Base-by-base conservation (phyloP, 30 jellyfish, hydroid and myxozoan species). In the Rhopilema esculentum region DNA sequence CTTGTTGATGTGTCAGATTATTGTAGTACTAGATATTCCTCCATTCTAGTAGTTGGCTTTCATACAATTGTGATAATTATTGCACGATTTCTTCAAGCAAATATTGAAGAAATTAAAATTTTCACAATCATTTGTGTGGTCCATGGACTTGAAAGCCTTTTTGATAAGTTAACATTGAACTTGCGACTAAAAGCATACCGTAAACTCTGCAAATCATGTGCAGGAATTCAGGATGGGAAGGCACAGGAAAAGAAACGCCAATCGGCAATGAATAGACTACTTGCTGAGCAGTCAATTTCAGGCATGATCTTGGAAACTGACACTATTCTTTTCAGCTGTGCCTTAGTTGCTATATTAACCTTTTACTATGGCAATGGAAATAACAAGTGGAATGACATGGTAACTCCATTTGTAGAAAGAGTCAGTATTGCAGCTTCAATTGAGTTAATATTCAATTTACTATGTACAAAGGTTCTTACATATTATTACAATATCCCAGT, bases 301-400 rank as follows among this genome's bases (percentile, higher is more conserved):
- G 88, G 88, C 16, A 73, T 85, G 88, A 64, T 85, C 24, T 51
- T 75, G 49, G 94, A 85, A 67, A 75, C 84, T 0, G 88, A 85
- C 48, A 75, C 94, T 27, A 85, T 75, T 6, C n/a, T 85, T 57
- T 57, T 66, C 77, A 85, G 94, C 68, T 74, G 88, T 85, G 94
- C 88, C 17, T 69, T 75, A n/a, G 82, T 85, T 0, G 72, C 71
- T 17, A 74, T 85, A 25, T 75, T 85, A 23, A n/a, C 49, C 19
- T 85, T 57, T 49, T 74, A 62, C 51, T 74, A 32, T 63, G 88
- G 88, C 32, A 66, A 64, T 69, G 83, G 69, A 16, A 67, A 25
- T 21, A 72, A 71, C 23, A 23, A 19, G 2, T 29, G 74, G 74
- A 32, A 32, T 49, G 27, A 26, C 49, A 69, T 80, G 22, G 82